These are phyloP conservation scores for Spinus pinus DNA, from an alignment of 2,797 vertebrate genomes.

Conservation along the genomic window DNA sequence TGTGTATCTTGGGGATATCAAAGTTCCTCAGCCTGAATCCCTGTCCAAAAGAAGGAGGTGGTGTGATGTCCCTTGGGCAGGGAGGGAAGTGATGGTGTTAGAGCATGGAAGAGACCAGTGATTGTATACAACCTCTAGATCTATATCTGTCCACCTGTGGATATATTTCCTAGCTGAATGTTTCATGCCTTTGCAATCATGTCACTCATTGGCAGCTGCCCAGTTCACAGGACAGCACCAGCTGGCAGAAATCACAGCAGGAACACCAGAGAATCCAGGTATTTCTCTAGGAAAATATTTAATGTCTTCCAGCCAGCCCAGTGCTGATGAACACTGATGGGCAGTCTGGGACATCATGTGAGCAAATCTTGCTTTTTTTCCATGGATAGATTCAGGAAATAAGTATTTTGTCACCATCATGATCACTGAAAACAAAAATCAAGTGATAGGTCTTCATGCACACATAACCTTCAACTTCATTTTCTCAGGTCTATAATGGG, in stretches of 20 bases:
- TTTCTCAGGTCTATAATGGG: background rate
- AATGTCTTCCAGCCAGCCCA: background rate
- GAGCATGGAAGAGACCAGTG: background rate
- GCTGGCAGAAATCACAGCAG: background rate
- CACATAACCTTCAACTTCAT: background rate
- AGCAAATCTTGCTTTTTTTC: background rate
- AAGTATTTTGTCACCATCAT: background rate
- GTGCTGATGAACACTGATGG: background rate
- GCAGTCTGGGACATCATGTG: background rate
- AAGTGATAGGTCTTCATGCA: background rate
- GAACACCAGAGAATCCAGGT: background rate
- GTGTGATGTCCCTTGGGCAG: background rate
- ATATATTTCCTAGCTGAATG: background rate
- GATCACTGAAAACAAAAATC: background rate
- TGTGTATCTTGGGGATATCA: rapidly evolving
- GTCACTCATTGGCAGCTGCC: background rate
- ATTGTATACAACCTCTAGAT: background rate
- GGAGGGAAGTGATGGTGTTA: background rate
- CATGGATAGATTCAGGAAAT: background rate
- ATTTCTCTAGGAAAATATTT: background rate
- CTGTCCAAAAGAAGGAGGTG: background rate
- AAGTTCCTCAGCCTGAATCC: background rate
- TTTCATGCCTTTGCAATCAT: background rate
- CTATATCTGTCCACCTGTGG: rapidly evolving
- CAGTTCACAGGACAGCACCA: background rate